Conservation (phyloP, 2,888 invertebrate genomes). For the Drosophila subquinaria region DNA sequence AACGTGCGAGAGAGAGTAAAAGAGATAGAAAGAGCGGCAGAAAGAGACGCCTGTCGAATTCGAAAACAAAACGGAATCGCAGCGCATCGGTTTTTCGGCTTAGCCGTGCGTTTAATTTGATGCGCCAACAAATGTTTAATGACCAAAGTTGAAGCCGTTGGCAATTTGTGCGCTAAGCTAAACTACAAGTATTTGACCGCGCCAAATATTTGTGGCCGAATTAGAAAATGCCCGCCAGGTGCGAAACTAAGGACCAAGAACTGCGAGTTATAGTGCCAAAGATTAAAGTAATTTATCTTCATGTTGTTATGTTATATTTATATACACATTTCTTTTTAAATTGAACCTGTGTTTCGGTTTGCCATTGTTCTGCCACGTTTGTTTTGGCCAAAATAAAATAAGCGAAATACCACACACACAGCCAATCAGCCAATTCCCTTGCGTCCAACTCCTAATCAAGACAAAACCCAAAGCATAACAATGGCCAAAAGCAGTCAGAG, state of each 20-base stretch:
- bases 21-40: background rate
- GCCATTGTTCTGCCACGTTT: constrained; percentile 15
- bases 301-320: background rate
- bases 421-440: constrained; percentile 67
- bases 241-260: constrained; percentile 9
- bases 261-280: background rate
- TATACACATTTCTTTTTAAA: constrained; percentile 5
- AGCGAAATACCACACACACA: constrained; percentile 37
- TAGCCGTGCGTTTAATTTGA: constrained; percentile 72
- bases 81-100: constrained; percentile 47
- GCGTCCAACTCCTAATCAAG: constrained; percentile 58
- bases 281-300: constrained; percentile 22
- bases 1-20: constrained; percentile 9
- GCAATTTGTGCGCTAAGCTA: constrained; percentile 33
- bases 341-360: constrained; percentile 10
- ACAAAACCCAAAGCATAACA: constrained; percentile 43
- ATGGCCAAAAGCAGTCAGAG: constrained; percentile 10
- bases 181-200: constrained; percentile 30
- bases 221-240: constrained; percentile 56
- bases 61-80: background rate
- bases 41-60: background rate
- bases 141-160: constrained; percentile 61
- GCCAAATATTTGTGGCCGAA: constrained; percentile 71
- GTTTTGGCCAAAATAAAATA: constrained; percentile 6
- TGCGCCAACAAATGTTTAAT: constrained; percentile 78